These are phyloP conservation scores for Tragelaphus scriptus DNA, from an alignment of 2,113 vertebrate species.

Conservation along the genomic window DNA sequence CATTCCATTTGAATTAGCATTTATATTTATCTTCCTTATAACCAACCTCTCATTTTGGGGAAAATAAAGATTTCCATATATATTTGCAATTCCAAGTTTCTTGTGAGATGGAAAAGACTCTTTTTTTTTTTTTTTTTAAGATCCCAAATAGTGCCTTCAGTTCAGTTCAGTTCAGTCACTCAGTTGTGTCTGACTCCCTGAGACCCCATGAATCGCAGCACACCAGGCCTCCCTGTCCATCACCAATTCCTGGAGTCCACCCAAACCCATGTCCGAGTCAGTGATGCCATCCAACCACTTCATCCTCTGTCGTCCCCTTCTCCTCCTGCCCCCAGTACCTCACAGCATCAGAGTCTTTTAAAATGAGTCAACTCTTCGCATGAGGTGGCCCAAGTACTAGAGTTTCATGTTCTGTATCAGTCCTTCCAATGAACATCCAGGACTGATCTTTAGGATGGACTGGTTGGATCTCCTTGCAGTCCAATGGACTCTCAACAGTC, in stretches of 20 bases:
- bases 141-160: neutral
- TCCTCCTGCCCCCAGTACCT: neutral
- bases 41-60: neutral
- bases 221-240: neutral
- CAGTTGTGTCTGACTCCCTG: neutral
- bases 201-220: rapidly evolving
- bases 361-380: neutral
- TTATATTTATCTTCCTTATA: slow-evolving; percentile 50
- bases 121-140: neutral
- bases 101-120: neutral
- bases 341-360: neutral
- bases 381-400: neutral
- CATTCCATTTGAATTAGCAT: slow-evolving; percentile 46
- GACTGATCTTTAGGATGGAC: neutral
- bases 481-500: neutral
- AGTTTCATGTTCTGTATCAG: neutral
- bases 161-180: neutral
- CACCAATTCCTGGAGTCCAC: neutral
- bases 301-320: neutral
- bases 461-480: neutral
- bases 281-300: neutral
- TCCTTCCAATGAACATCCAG: neutral
- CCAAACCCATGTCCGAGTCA: neutral
- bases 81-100: slow-evolving; percentile 6
- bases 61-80: neutral